phyloP scores from a whole-genome alignment of 2,888 invertebrate species.

The Drosophila fungiperda region DNA sequence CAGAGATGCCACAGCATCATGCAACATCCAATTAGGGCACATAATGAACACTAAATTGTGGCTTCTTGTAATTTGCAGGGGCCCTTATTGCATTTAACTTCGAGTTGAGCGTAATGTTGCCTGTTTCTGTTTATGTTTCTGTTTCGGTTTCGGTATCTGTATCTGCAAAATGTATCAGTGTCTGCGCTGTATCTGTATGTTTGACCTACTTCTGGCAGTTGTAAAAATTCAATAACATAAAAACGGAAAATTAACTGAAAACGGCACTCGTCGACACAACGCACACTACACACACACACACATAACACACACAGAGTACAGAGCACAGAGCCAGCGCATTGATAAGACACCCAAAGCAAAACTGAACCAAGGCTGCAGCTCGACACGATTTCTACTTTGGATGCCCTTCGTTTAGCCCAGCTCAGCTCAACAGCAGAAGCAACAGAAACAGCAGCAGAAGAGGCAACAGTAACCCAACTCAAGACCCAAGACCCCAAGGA shows the following conservation, averaged over 20 bases:
- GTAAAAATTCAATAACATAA: conserved; percentile 74
- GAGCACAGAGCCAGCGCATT: conserved; percentile 36
- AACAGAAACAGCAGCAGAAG: conserved; percentile 3
- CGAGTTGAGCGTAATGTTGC: conserved; percentile 8
- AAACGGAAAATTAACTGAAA: conserved; percentile 75
- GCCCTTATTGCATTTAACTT: conserved; percentile 45
- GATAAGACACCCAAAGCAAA: conserved; percentile 65
- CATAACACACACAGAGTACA: conserved; percentile 16
- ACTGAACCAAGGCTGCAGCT: conserved; percentile 46
- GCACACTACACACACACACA: neutral
- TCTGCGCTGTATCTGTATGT: conserved; percentile 44
- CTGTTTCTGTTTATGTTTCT: neutral
- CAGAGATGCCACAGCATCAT: conserved; percentile 6
- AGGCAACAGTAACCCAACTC: conserved; percentile 26
- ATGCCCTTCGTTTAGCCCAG: conserved; percentile 60
- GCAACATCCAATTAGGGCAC: conserved; percentile 55
- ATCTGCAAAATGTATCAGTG: conserved; percentile 11
- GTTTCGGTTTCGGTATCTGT: neutral
- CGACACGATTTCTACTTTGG: conserved; percentile 67
- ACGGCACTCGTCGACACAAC: conserved; percentile 51
- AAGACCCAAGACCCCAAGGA: conserved; percentile 56
- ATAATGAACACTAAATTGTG: conserved; percentile 65
- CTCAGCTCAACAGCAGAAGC: conserved; percentile 5
- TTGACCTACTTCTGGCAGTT: conserved; percentile 73
- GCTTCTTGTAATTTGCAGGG: conserved; percentile 31